Base-by-base conservation (phyloP, 64 coral and sea anemone genomes). In the Exaiptasia diaphana region DNA sequence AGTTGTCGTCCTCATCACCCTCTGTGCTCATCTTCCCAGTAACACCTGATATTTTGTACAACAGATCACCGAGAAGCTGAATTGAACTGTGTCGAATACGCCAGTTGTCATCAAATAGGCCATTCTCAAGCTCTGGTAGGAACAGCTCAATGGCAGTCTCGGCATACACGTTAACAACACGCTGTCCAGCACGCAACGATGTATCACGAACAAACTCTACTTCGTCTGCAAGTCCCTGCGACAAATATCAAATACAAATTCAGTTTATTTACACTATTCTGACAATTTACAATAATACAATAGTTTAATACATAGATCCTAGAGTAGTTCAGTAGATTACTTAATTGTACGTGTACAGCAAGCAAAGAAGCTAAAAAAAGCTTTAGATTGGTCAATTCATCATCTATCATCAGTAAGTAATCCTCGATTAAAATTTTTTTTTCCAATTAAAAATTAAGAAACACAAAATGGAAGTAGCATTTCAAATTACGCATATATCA, bases 31-130 rank as follows among this genome's bases (percentile, higher is more conserved):
- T 99, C 42, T 99, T 99, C 4, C 95, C 95, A 17, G 95, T 92
- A 1, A 99, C 95, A 53, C 95, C 95, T 7, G 95, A 99, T 41
- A 99, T 93, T 42, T 62, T 85, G 58, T 99, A 99, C 50, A 99
- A 46, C 74, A 99, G 54, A 55, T 99, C 95, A 33, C 95, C 95
- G n/a, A 99, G 28, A 9, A 99, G 15, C 53, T 99, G 95, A 21
- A 99, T 81, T 38, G 95, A 99, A 53, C 89, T 92, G 38, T 92
- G 85, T 48, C 95, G 46, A 43, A 99, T 99, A 45, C 95, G 74
- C 95, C 95, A 99, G 85, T 99, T 99, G 38, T 99, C 95, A 57
- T 99, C 95, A 77, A 99, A 99, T 74, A 99, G 71, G 0, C 95
- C 95, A 67, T 74, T 71, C 56, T 99, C 95, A 24, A 99, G 44